These are phyloP conservation scores for Condylostylus longicornis DNA, from an alignment of 1,140 invertebrate genomes.

Conservation along the genomic window DNA sequence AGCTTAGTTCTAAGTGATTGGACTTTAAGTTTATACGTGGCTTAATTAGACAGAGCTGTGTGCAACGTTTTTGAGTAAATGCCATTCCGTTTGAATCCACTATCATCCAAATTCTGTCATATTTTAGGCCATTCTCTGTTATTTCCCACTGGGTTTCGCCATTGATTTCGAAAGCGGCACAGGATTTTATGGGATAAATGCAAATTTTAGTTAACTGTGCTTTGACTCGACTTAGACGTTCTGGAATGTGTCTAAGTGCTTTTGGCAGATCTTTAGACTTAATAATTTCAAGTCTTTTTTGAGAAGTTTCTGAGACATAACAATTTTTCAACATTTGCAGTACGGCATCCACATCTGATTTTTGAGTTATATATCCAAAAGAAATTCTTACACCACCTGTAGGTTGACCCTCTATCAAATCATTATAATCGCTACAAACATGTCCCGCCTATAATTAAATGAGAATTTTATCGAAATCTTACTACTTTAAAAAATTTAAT, in stretches of 20 bases:
- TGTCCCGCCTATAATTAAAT: constrained; percentile 67
- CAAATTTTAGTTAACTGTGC: constrained; percentile 45
- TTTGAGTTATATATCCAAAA: constrained; percentile 81
- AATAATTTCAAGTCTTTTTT: constrained; percentile 15
- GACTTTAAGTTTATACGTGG: constrained; percentile 52
- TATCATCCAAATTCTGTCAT: constrained; percentile 89
- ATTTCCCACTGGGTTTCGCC: constrained; percentile 55
- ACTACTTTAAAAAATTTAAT: no score
- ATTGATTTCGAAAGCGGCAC: constrained; percentile 55
- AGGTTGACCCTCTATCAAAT: constrained; percentile 76
- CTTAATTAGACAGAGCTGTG: constrained; percentile 63
- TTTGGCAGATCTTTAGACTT: constrained; percentile 12
- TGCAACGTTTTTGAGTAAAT: constrained; percentile 75
- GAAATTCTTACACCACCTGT: constrained; percentile 86
- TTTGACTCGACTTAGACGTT: constrained; percentile 10
- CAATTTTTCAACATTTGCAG: constrained; percentile 58
- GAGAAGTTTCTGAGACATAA: constrained; percentile 13
- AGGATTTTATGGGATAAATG: constrained; percentile 91
- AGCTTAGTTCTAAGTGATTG: constrained; percentile 47
- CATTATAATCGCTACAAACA: constrained; percentile 78
- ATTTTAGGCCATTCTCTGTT: constrained; percentile 57
- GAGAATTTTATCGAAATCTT: constrained; percentile 1
- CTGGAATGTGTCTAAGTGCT: constrained; percentile 13
- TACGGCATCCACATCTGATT: constrained; percentile 53
- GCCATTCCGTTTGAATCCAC: constrained; percentile 59